phyloP scores from a whole-genome alignment of 2,888 invertebrate genomes.

The Limnephilus auricula region DNA sequence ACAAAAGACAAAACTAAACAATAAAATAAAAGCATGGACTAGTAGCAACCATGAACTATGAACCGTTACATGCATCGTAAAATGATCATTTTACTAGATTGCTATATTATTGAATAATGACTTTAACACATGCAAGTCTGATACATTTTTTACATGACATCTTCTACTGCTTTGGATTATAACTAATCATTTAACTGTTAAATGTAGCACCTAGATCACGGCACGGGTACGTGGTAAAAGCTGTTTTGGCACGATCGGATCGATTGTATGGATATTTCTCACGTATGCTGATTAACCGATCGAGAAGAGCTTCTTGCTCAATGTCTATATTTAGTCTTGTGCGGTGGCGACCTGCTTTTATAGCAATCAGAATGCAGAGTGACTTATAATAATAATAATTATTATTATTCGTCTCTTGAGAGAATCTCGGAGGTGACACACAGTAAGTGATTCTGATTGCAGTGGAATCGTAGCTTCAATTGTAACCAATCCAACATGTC shows the following conservation, averaged over 20 bases:
- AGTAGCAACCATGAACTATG: neutral
- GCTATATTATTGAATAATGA: neutral
- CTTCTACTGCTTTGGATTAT: neutral
- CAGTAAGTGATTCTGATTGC: neutral
- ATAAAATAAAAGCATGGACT: neutral
- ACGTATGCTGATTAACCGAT: slow-evolving; percentile 10
- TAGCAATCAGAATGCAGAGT: slow-evolving; percentile 5
- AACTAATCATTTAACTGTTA: neutral
- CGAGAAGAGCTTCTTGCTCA: neutral
- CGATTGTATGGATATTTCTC: slow-evolving; percentile 16
- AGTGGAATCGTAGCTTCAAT: neutral
- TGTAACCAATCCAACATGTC: neutral
- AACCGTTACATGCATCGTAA: neutral
- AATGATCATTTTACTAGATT: neutral
- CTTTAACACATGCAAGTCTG: neutral
- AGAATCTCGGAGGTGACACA: neutral
- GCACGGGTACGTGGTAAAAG: neutral
- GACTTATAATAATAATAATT: neutral
- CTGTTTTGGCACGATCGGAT: slow-evolving; percentile 7
- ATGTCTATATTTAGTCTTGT: slow-evolving; percentile 23
- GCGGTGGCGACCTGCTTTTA: neutral
- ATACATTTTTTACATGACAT: slow-evolving; percentile 12
- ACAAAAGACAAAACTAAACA: no score
- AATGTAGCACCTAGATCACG: neutral
- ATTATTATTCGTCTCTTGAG: neutral